These are phyloP conservation scores for Donacobius atricapilla DNA, from an alignment of 2,113 vertebrate genomes.

Conservation along the genomic window DNA sequence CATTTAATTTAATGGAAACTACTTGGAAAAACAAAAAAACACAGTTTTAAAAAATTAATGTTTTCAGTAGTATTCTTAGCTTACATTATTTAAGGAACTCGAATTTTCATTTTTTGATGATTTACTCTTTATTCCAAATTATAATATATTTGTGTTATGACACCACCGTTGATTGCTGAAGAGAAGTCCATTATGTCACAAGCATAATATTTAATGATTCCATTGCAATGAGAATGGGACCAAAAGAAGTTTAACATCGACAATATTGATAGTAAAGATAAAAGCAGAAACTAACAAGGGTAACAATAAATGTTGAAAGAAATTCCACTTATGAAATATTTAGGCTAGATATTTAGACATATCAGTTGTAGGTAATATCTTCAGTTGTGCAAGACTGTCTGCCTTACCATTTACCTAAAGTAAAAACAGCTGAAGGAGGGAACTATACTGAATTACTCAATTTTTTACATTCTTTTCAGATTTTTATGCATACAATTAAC, in stretches of 20 bases:
- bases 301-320: not conserved
- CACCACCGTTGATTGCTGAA: not conserved
- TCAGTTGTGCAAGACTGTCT: not conserved
- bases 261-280: not conserved
- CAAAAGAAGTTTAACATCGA: not conserved
- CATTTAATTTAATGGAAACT: not conserved
- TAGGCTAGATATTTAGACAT: not conserved
- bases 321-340: not conserved
- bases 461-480: not conserved
- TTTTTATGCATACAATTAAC: not conserved
- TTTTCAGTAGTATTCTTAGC: not conserved
- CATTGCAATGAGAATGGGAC: not conserved
- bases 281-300: not conserved
- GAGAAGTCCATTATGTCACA: not conserved
- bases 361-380: not conserved
- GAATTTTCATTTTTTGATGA: not conserved
- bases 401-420: not conserved
- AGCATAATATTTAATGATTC: not conserved
- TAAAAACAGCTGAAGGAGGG: not conserved
- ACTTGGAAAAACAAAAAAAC: not conserved
- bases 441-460: not conserved
- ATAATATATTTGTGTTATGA: not conserved
- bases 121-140: not conserved
- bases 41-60: too few species aligned
- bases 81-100: not conserved